Evolutionary conservation across 2,888 invertebrate genomes (phyloP), one percentile per base, ranked within the genome.

Genomic region (Fabriciana adippe): DNA sequence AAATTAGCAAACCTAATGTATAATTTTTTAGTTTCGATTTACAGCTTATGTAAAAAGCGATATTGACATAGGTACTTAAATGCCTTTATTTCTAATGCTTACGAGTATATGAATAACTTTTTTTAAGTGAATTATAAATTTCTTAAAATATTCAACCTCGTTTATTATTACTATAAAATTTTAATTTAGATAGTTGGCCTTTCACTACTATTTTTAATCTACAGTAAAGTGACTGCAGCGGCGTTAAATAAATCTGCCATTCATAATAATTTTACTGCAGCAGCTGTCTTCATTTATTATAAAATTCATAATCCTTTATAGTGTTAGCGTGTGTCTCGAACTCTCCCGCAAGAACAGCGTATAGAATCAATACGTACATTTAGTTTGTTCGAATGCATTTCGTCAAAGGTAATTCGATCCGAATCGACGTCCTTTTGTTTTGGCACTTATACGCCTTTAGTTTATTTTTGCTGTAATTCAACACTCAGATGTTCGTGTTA

Each of bases 381-480:
- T 78, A 72, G 76, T 76, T 82, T 83, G 84, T 89, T 82, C 86
- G 83, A 86, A 83, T 90, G 89, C 90, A 88, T 81, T 86, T 82
- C 85, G 84, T 86, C 85, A 89, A 89, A 89, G 85, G 91, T 91
- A 92, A 92, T 90, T 88, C 83, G 89, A 92, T 89, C 87, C 81
- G 78, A 75, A 82, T 85, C 83, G 83, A 87, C 84, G 87, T 86
- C 83, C 86, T 90, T 91, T 92, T 92, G 87, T 90, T 86, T 89
- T 91, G 86, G 88, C 90, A 90, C 92, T 91, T 87, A 87, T 89
- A 87, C 84, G 88, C 90, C 87, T 90, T 88, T 86, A 87, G 85
- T 89, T 86, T 87, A 84, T 85, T 88, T 76, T 89, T 86, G 82
- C 80, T 73, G 91, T 90, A 91, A 92, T 84, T 79, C 81, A 82